These are phyloP conservation scores for Eupsittula cactorum DNA, from an alignment of 2,113 vertebrate species.

Conservation along the genomic window DNA sequence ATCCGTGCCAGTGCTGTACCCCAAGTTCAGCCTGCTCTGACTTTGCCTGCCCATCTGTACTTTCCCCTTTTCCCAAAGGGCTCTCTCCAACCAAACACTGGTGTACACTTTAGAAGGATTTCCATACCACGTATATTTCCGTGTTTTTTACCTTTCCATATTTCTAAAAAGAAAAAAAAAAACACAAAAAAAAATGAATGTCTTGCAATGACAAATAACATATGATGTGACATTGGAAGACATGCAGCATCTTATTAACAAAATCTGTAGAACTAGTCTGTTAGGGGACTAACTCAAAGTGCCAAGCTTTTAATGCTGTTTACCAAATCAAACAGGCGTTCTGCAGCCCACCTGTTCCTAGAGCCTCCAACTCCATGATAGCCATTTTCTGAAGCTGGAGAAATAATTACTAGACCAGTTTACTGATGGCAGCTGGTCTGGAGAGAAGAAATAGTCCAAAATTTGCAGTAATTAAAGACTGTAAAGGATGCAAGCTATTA, in stretches of 20 bases:
- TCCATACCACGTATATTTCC: not conserved
- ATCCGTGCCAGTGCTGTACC: not conserved
- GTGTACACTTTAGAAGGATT: not conserved
- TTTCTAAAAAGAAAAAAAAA: not conserved
- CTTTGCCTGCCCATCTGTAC: constrained; percentile 20
- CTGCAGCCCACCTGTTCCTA: constrained; percentile 61
- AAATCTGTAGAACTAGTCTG: constrained; percentile 17
- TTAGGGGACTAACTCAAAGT: constrained; percentile 18
- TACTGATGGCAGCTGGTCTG: constrained; percentile 61
- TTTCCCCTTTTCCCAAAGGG: not conserved
- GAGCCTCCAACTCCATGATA: not conserved
- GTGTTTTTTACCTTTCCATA: not conserved
- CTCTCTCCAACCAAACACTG: not conserved
- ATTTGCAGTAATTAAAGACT: constrained; percentile 49
- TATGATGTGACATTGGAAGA: constrained; percentile 3
- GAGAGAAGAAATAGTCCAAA: constrained; percentile 38
- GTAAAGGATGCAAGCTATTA: constrained; percentile 19
- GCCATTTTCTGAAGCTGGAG: constrained; percentile 48
- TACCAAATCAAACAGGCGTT: constrained; percentile 65
- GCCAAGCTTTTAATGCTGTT: constrained; percentile 62
- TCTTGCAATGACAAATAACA: not conserved
- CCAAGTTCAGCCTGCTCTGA: not conserved
- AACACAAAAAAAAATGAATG: not conserved
- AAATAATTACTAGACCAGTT: constrained; percentile 60
- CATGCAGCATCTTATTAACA: constrained; percentile 20